phyloP scores from a whole-genome alignment of 2,113 vertebrate species.

The Anarrhichthys ocellatus region DNA sequence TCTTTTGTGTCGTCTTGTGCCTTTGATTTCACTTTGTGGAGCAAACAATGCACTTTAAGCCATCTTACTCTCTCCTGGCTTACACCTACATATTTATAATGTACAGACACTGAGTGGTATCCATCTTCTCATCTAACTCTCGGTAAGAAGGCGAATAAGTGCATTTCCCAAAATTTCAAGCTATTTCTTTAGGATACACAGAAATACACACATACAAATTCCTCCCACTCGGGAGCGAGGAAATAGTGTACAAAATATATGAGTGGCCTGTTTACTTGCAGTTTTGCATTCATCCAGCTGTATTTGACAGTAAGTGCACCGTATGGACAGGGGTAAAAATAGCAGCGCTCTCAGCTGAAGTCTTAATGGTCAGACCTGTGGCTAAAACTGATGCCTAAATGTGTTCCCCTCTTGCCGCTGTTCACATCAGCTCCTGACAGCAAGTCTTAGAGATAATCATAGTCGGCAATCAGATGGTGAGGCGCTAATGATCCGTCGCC shows the following conservation, averaged over 20 bases:
- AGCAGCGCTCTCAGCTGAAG: conserved; percentile 19
- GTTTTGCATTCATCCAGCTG: conserved; percentile 1
- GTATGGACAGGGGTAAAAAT: conserved; percentile 30
- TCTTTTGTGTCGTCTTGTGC: conserved; percentile 19
- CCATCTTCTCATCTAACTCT: neutral
- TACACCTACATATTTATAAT: neutral
- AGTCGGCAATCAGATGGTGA: conserved; percentile 30
- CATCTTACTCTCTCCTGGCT: neutral
- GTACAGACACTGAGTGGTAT: neutral
- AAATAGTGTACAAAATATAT: neutral
- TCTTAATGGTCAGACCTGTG: conserved; percentile 17
- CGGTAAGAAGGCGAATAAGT: neutral
- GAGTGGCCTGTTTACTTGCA: conserved; percentile 8
- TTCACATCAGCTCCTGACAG: conserved; percentile 43
- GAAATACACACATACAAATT: neutral
- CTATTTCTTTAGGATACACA: neutral
- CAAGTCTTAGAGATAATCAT: conserved; percentile 41
- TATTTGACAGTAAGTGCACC: conserved; percentile 40
- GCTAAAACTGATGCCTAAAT: conserved; percentile 22
- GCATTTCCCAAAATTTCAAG: neutral
- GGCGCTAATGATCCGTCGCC: conserved; percentile 1
- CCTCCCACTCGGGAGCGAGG: neutral
- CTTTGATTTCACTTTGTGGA: conserved; percentile 1
- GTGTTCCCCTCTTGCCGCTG: conserved; percentile 23
- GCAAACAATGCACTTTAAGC: neutral